Conservation (phyloP, 2,113 vertebrate species). For the Micromys minutus region DNA sequence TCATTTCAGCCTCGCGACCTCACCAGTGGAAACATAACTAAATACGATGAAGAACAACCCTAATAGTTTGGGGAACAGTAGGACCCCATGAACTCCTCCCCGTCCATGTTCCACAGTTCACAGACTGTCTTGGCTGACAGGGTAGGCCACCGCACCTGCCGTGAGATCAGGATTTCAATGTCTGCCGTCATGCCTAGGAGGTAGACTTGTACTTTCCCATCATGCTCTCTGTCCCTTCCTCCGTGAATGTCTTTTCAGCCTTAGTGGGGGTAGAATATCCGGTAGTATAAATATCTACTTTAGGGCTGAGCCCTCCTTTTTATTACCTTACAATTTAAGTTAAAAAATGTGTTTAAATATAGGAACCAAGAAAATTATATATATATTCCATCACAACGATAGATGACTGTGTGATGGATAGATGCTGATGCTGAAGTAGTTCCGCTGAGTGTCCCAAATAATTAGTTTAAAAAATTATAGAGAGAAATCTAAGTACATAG, state of each 20-base stretch:
- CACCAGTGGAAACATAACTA: not conserved
- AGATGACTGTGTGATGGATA: not conserved
- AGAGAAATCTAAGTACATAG: not conserved
- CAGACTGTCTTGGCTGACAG: not conserved
- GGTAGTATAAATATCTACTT: too few species aligned
- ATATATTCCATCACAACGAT: too few species aligned
- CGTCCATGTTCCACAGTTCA: not conserved
- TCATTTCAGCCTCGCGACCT: not conserved
- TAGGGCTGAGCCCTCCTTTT: not conserved
- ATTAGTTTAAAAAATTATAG: conserved; percentile 10
- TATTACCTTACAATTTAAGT: not conserved
- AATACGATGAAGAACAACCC: not conserved
- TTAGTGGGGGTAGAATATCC: not conserved
- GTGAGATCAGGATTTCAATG: not conserved
- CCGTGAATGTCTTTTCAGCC: not conserved
- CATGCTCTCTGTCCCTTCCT: not conserved
- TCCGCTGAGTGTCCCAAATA: not conserved
- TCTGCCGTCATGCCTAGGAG: too few species aligned
- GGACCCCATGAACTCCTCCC: too few species aligned
- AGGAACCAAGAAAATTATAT: not conserved
- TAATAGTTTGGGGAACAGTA: not conserved
- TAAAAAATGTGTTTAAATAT: not conserved
- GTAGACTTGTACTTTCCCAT: not conserved
- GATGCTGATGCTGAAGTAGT: not conserved
- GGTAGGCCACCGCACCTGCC: not conserved